Conservation (phyloP, 1,140 invertebrate species). For the Chrysopa pallens region DNA sequence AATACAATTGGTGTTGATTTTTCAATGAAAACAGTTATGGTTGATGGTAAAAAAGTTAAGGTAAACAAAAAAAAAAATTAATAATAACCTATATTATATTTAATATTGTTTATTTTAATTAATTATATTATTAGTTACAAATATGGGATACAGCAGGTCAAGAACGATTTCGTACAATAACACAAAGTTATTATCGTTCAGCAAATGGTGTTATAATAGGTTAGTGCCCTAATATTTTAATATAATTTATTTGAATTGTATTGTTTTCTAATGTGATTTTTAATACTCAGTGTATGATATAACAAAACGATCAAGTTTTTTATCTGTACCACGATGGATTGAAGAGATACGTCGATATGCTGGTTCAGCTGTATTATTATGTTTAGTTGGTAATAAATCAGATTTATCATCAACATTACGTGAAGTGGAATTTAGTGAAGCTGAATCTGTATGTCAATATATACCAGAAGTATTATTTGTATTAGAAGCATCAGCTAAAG, state of each 20-base stretch:
- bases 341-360: slow-evolving; percentile 84
- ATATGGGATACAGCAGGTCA: slow-evolving; percentile 92
- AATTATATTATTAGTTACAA: slow-evolving; percentile 44
- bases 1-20: slow-evolving; percentile 94
- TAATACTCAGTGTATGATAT: slow-evolving; percentile 77
- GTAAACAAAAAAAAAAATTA: too few relatives aligned
- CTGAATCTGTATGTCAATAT: slow-evolving; percentile 65
- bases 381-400: slow-evolving; percentile 85
- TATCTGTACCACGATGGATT: slow-evolving; percentile 80
- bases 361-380: slow-evolving; percentile 72
- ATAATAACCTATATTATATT: too few relatives aligned
- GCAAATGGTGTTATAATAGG: slow-evolving; percentile 80
- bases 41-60: slow-evolving; percentile 85
- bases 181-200: slow-evolving; percentile 82
- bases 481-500: slow-evolving; percentile 84
- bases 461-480: slow-evolving; percentile 67
- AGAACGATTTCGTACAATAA: slow-evolving; percentile 82
- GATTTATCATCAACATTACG: slow-evolving; percentile 62
- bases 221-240: too few relatives aligned
- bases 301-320: slow-evolving; percentile 76
- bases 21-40: slow-evolving; percentile 86
- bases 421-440: slow-evolving; percentile 71
- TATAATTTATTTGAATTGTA: background rate
- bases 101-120: slow-evolving; percentile 3
- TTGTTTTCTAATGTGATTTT: too few relatives aligned